Evolutionary conservation across 1,140 invertebrate species (phyloP).

Genomic region (Watersipora subatra): DNA sequence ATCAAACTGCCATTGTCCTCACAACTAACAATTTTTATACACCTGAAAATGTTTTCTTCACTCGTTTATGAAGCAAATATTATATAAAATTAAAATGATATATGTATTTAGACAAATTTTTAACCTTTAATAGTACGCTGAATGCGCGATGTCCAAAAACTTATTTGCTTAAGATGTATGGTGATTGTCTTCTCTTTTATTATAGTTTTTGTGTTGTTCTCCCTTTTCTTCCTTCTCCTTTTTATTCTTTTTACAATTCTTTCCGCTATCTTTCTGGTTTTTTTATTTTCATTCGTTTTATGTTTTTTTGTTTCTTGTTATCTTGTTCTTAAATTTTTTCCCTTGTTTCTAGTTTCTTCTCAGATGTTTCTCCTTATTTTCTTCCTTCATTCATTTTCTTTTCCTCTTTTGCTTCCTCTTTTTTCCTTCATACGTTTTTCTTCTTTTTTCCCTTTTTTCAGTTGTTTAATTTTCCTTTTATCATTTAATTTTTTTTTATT

Average conservation of each 20-base stretch:
- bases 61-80: too few species aligned
- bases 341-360: slow-evolving; percentile 7
- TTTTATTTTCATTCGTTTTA: slow-evolving; percentile 51
- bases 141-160: too few species aligned
- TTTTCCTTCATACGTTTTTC: neutral
- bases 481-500: too few species aligned
- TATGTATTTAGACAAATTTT: too few species aligned
- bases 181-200: too few species aligned
- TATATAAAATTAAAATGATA: too few species aligned
- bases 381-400: slow-evolving; percentile 7
- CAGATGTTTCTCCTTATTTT: slow-evolving; percentile 8
- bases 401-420: slow-evolving; percentile 15
- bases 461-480: slow-evolving; percentile 18
- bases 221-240: slow-evolving; percentile 10
- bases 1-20: too few species aligned
- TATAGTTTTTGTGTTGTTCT: slow-evolving; percentile 10
- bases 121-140: too few species aligned
- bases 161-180: too few species aligned
- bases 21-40: too few species aligned
- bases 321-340: neutral
- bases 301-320: slow-evolving; percentile 10
- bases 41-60: too few species aligned
- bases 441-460: slow-evolving; percentile 17
- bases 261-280: slow-evolving; percentile 53
- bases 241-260: slow-evolving; percentile 10